Evolutionary conservation across 1,140 invertebrate species (phyloP).

Genomic region (Caenorhabditis brenneri): DNA sequence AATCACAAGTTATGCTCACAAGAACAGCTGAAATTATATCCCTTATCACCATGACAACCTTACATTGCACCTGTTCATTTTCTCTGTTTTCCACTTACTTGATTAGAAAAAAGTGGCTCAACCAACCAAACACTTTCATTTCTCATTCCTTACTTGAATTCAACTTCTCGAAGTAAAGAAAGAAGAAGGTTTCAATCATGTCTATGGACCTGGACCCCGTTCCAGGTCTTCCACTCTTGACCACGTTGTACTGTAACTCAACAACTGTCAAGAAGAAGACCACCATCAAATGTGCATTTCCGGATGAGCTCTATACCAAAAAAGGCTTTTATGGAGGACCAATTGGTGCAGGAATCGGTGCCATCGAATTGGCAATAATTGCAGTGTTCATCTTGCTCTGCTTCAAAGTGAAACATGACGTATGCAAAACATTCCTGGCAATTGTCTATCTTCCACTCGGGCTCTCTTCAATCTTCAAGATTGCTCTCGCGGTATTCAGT

Average conservation of each 20-base stretch:
- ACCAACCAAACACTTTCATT: background rate
- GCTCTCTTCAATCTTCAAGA: background rate
- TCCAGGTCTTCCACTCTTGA: conserved; percentile 15
- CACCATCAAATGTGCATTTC: background rate
- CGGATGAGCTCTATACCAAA: conserved; percentile 19
- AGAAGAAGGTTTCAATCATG: too few relatives aligned
- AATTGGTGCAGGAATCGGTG: background rate
- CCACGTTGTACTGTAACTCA: background rate
- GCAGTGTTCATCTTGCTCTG: background rate
- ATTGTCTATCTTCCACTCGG: conserved; percentile 26
- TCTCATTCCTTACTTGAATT: background rate
- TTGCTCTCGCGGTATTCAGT: background rate
- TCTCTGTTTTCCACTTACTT: too few relatives aligned
- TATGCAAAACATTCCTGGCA: background rate
- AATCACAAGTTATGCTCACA: background rate
- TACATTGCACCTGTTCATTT: background rate
- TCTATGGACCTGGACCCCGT: conserved; percentile 25
- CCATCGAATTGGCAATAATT: background rate
- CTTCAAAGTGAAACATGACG: conserved; percentile 19
- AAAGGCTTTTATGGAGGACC: conserved; percentile 13
- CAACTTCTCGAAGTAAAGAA: background rate
- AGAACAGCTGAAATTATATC: conserved; percentile 24
- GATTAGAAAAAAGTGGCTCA: background rate
- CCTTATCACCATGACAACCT: conserved; percentile 21
- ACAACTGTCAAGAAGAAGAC: conserved; percentile 19